phyloP scores from a whole-genome alignment of 2,113 vertebrate species.

The Morone chrysops region DNA sequence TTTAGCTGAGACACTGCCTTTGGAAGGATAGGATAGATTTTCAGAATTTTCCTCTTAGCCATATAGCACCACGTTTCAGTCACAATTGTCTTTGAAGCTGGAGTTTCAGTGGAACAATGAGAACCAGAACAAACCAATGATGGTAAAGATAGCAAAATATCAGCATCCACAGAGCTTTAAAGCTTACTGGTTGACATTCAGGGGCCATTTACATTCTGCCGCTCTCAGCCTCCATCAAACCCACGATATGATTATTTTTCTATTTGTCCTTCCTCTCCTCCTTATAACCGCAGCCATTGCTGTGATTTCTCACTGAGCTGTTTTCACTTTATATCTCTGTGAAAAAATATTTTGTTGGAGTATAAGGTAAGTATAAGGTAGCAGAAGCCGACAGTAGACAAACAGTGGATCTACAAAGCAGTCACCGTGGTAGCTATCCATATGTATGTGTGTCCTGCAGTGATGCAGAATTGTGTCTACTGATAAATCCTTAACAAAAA shows the following conservation, averaged over 20 bases:
- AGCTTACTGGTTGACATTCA: constrained; percentile 56
- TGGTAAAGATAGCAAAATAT: constrained; percentile 29
- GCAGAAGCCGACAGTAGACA: constrained; percentile 17
- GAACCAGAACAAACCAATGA: constrained; percentile 5
- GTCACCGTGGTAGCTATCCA: constrained; percentile 27
- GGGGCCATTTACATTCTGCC: constrained; percentile 54
- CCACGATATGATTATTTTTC: constrained; percentile 17
- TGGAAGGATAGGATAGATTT: constrained; percentile 31
- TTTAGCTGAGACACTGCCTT: not conserved
- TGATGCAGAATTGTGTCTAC: constrained; percentile 45
- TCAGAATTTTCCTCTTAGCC: constrained; percentile 9
- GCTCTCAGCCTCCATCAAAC: constrained; percentile 50
- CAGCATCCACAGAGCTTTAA: constrained; percentile 31
- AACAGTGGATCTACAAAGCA: constrained; percentile 36
- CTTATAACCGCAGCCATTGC: constrained; percentile 23
- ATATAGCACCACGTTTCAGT: not conserved
- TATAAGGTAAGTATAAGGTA: constrained; percentile 7
- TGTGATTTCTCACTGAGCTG: constrained; percentile 57
- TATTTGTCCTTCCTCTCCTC: constrained; percentile 29
- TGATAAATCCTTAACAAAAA: constrained; percentile 33
- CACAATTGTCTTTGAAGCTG: constrained; percentile 27
- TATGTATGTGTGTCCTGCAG: constrained; percentile 52
- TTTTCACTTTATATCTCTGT: constrained; percentile 41
- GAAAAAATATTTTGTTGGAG: constrained; percentile 31
- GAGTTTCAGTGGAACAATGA: constrained; percentile 11